These are phyloP conservation scores for Tamandua tetradactyla DNA, from an alignment of 2,797 vertebrate species.

Conservation along the genomic window DNA sequence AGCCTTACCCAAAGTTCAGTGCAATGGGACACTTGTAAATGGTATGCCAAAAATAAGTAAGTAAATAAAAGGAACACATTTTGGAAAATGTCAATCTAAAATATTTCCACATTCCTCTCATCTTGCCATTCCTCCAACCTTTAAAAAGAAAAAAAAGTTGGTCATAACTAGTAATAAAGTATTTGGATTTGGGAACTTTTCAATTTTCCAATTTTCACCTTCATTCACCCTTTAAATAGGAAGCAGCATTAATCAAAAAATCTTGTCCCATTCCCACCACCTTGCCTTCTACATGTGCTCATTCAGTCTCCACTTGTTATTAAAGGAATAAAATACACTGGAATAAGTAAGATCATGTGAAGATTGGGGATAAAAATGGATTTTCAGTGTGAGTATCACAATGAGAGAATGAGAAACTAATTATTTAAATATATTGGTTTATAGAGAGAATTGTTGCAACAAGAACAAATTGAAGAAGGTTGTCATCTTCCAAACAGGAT, in stretches of 20 bases:
- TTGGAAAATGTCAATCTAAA: neutral
- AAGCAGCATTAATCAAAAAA: neutral
- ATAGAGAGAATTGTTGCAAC: neutral
- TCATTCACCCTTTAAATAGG: too few relatives aligned
- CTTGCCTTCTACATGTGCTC: neutral
- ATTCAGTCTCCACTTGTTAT: neutral
- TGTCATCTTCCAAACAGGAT: neutral
- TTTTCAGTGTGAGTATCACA: neutral
- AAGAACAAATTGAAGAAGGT: neutral
- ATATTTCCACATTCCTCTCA: neutral
- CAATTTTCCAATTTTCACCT: neutral
- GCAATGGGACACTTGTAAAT: too few relatives aligned
- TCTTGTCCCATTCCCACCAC: neutral
- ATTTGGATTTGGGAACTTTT: neutral
- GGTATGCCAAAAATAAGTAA: neutral
- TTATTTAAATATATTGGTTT: neutral
- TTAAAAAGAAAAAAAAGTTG: neutral
- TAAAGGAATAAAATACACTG: neutral
- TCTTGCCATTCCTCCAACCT: rapidly evolving
- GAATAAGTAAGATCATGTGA: neutral
- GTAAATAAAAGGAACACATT: neutral
- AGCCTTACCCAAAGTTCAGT: neutral
- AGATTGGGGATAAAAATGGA: neutral
- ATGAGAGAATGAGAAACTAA: neutral
- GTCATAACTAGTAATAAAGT: neutral